These are phyloP conservation scores for Zosterops hypoxanthus DNA, from an alignment of 2,113 vertebrate species.

Conservation along the genomic window DNA sequence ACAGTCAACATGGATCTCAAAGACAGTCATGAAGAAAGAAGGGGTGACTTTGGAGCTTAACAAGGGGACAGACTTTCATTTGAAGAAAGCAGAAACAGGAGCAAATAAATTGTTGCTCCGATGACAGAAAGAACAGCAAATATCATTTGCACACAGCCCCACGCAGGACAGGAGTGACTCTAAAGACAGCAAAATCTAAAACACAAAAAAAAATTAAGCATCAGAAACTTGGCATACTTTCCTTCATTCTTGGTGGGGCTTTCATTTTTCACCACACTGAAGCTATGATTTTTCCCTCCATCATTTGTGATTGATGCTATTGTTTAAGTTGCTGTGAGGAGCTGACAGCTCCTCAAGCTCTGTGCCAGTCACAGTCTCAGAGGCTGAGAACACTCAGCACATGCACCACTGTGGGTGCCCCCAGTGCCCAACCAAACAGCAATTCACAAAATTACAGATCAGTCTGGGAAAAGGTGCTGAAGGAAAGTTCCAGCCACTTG, in stretches of 20 bases:
- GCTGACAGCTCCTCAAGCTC: not conserved
- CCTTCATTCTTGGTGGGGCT: not conserved
- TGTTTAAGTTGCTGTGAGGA: not conserved
- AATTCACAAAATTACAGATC: not conserved
- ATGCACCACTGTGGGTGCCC: not conserved
- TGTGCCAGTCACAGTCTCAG: not conserved
- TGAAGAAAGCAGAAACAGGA: not conserved
- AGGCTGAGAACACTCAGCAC: fast-evolving
- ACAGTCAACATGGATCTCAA: not conserved
- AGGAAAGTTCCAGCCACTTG: not conserved
- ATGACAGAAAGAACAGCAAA: not conserved
- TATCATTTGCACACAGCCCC: not conserved
- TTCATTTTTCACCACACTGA: not conserved
- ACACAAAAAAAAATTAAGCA: not conserved
- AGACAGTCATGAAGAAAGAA: not conserved
- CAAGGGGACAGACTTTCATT: not conserved
- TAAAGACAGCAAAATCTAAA: not conserved
- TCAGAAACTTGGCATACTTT: not conserved
- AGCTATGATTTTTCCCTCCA: not conserved
- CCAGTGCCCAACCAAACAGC: not conserved
- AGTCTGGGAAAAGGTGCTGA: not conserved
- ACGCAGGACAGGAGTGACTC: not conserved
- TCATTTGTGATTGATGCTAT: not conserved
- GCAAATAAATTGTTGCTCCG: not conserved
- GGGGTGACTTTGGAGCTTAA: not conserved